These are phyloP conservation scores for Actinia equina DNA, from an alignment of 64 coral and sea anemone genomes.

Conservation along the genomic window DNA sequence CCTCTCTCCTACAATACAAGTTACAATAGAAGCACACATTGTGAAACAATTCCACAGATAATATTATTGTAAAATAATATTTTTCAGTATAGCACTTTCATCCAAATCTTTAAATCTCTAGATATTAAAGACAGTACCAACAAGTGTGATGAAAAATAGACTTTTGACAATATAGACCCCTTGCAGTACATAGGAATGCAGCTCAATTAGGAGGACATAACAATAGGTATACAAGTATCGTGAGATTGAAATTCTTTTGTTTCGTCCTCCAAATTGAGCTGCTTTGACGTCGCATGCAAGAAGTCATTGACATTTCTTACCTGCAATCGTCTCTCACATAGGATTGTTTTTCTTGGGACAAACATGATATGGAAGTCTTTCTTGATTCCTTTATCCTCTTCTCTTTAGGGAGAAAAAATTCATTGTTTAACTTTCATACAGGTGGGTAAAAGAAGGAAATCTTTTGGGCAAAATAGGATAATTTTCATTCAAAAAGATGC, in stretches of 20 bases:
- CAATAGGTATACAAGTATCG: no score
- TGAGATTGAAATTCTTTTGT: no score
- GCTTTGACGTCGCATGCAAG: no score
- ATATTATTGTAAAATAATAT: no score
- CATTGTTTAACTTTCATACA: not conserved
- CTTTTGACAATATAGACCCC: not conserved
- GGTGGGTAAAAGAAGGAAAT: no score
- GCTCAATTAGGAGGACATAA: no score
- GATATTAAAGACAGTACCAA: not conserved
- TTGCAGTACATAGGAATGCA: no score
- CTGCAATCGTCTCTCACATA: conserved; percentile 78
- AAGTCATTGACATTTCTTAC: not conserved
- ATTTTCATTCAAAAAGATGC: not conserved
- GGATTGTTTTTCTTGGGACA: conserved; percentile 88
- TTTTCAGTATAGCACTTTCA: no score
- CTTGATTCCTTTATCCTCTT: conserved; percentile 76
- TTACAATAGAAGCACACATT: no score
- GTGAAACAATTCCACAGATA: no score
- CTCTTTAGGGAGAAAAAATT: conserved; percentile 15
- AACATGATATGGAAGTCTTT: conserved; percentile 93
- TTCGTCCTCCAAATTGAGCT: no score
- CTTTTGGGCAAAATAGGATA: not conserved
- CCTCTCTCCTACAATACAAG: conserved; percentile 47
- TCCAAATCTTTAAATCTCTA: not conserved
- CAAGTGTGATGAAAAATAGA: no score